These are phyloP conservation scores for Drosophila jambulina DNA, from an alignment of 1,140 invertebrate species.

Conservation along the genomic window DNA sequence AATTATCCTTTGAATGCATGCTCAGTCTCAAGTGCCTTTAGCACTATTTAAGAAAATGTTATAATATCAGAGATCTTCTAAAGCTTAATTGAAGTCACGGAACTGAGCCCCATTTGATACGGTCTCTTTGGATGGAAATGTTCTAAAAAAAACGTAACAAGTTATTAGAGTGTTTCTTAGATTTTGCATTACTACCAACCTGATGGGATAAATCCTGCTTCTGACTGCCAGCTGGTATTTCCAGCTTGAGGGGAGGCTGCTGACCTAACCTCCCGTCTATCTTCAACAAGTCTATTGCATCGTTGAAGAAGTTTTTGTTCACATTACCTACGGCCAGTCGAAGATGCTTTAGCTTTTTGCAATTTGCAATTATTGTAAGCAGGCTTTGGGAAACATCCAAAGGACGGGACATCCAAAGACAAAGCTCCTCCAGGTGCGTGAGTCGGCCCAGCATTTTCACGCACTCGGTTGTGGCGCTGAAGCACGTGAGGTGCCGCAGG, in stretches of 20 bases:
- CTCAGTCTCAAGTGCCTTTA: background rate
- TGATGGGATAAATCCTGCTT: slow-evolving; percentile 8
- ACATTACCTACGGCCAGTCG: slow-evolving; percentile 42
- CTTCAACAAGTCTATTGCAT: slow-evolving; percentile 24
- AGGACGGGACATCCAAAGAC: slow-evolving; percentile 54
- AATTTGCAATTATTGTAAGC: slow-evolving; percentile 40
- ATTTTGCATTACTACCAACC: background rate
- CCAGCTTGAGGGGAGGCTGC: slow-evolving; percentile 29
- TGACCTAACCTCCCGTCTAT: background rate
- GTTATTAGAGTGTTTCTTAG: background rate
- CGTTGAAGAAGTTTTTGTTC: slow-evolving; percentile 18
- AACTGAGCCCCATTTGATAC: slow-evolving; percentile 6
- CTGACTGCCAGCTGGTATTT: slow-evolving; percentile 24
- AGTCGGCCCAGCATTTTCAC: slow-evolving; percentile 45
- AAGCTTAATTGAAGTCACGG: background rate
- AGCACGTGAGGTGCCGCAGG: slow-evolving; percentile 59
- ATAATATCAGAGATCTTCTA: background rate
- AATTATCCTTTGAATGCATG: background rate
- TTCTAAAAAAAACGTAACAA: slow-evolving; percentile 1
- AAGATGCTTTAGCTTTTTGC: slow-evolving; percentile 44
- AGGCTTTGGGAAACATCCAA: slow-evolving; percentile 51
- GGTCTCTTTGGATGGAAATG: background rate
- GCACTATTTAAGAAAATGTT: background rate
- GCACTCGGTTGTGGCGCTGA: slow-evolving; percentile 37
- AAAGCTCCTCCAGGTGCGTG: slow-evolving; percentile 38